A percentile compares a stretch with the other conserved stretches of the same genome.
These are phyloP conservation scores for Tenthredo livida DNA, from an alignment of 2,888 invertebrate species.

Conservation along the genomic window DNA sequence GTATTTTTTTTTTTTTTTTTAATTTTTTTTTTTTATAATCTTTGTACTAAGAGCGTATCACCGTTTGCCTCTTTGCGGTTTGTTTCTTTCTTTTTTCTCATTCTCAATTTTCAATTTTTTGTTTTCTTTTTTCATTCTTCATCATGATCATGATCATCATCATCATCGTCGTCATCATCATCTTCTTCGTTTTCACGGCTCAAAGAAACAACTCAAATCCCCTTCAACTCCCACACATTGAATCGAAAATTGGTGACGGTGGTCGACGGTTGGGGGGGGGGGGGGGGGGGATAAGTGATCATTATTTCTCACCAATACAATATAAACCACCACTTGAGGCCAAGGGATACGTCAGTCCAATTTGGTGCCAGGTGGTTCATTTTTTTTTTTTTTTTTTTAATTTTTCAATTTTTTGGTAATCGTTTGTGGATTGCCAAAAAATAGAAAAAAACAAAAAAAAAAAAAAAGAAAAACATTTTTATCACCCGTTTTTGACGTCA, in stretches of 20 bases:
- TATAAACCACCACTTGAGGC: background rate
- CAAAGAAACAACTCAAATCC: background rate
- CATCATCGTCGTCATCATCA: background rate
- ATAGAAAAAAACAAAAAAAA: background rate
- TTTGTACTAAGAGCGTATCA: constrained; percentile 72
- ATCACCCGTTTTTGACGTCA: constrained; percentile 41
- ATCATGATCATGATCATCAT: background rate
- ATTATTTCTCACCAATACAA: background rate
- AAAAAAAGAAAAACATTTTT: background rate
- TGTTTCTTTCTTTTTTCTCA: background rate
- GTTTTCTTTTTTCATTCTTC: background rate
- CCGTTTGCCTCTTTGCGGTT: constrained; percentile 41
- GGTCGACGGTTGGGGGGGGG: background rate
- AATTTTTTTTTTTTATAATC: constrained; percentile 55
- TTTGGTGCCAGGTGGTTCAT: constrained; percentile 33
- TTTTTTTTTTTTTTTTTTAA: background rate
- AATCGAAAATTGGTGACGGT: background rate
- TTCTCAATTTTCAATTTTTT: background rate
- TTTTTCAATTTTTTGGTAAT: constrained; percentile 23
- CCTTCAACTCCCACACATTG: background rate
- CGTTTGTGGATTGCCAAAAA: background rate
- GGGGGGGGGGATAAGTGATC: background rate
- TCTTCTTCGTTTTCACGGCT: background rate
- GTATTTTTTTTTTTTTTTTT: constrained; percentile 48
- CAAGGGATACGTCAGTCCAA: constrained; percentile 46